Base-by-base conservation (phyloP, 2,888 invertebrate genomes). In the Tuberolachnus salignus region DNA sequence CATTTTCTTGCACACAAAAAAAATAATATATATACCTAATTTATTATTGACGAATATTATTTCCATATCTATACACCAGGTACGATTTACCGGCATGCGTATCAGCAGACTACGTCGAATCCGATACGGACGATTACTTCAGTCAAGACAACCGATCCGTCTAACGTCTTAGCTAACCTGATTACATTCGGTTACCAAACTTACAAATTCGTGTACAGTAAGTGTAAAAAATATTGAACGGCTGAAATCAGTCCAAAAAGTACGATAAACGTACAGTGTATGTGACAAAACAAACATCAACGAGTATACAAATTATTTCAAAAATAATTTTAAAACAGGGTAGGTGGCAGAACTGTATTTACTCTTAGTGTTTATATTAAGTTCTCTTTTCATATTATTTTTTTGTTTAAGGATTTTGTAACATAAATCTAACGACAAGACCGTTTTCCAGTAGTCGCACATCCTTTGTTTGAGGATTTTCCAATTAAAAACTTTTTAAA, bases 141-240 rank as follows among this genome's bases (percentile, higher is more conserved):
- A n/a, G 51, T 21, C 46, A 59, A 78, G 11, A 42, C 59, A 1
- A 55, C 67, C 3, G 67, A 59, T 61, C 34, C 55, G n/a, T 59
- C n/a, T 78, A 78, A 14, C 67, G 34, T 78, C n/a, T 61, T 78
- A 69, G 67, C 69, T 51, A 69, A 69, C 59, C 69, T 78, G 59
- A 19, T 78, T 59, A 78, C 78, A 49, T 78, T 78, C 13, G 69
- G 78, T 69, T 78, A 78, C 78, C 1, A 69, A 19, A 49, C 78
- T 49, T 69, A 69, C 78, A 78, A 51, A 42, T 69, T 44, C 10
- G 9, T 49, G 49, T 59, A 78, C 59, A 78, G 78, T 78, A 78
- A 78, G 78, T 78, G 53, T 42, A 66, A 78, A 14, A n/a, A 51
- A 26, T 75, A 16, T 23, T 16, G 26, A 59, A 73, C 51, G 59